Conservation (phyloP, 2,888 invertebrate genomes). For the Tubulanus polymorphus region DNA sequence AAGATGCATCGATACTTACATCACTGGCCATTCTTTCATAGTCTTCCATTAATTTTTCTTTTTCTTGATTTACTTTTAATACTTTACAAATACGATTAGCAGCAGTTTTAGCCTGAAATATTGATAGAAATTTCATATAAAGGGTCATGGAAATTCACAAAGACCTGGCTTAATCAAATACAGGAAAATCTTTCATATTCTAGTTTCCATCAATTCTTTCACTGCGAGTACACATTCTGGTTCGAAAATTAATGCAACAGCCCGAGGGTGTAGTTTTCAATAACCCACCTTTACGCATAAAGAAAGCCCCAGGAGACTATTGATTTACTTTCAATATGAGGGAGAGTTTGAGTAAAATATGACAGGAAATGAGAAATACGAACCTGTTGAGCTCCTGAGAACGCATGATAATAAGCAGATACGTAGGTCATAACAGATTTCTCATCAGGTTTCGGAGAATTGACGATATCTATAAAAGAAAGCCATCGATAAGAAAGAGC, state of each 20-base stretch:
- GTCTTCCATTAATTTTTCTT: constrained; percentile 99
- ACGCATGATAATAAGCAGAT: constrained; percentile 99
- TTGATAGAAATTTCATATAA: constrained; percentile 1
- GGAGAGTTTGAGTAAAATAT: too few relatives aligned
- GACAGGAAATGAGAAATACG: too few relatives aligned
- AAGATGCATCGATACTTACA: constrained; percentile 68
- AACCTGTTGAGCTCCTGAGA: constrained; percentile 99
- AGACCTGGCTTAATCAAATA: too few relatives aligned
- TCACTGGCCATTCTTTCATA: constrained; percentile 99
- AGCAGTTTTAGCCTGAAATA: constrained; percentile 91
- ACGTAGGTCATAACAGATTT: constrained; percentile 99
- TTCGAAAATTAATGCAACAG: too few relatives aligned
- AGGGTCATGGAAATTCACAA: too few relatives aligned
- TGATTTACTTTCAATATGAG: too few relatives aligned
- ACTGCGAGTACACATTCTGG: too few relatives aligned
- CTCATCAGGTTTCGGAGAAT: constrained; percentile 99
- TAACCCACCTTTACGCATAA: too few relatives aligned
- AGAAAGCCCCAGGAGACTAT: too few relatives aligned
- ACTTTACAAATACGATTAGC: constrained; percentile 99
- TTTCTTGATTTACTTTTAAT: constrained; percentile 99
- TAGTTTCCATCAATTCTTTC: too few relatives aligned
- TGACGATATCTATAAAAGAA: constrained; percentile 88
- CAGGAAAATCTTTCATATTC: too few relatives aligned
- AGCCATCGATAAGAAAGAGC: constrained; percentile 1
- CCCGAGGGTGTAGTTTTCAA: too few relatives aligned